A percentile compares a stretch with the other conserved stretches of the same genome.
Evolutionary conservation across 2,797 vertebrate genomes (phyloP).

Genomic region (Pseudochaenichthys georgianus): DNA sequence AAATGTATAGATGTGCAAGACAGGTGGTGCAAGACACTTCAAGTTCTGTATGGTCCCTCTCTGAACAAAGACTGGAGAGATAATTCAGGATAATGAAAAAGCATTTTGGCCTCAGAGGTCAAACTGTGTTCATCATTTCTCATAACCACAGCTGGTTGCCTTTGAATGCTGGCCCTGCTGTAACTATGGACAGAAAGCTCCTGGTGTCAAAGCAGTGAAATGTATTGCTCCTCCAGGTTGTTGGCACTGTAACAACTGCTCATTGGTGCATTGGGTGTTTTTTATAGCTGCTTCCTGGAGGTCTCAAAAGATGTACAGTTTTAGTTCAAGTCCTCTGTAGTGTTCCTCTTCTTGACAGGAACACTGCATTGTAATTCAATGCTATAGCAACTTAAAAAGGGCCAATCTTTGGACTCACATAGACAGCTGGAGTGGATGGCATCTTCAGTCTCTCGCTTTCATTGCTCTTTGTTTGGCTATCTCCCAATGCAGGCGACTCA

Average conservation of each 20-base stretch:
- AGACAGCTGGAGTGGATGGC: slow-evolving; percentile 11
- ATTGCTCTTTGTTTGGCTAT: slow-evolving; percentile 51
- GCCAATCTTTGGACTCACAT: slow-evolving; percentile 28
- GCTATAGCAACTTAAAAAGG: slow-evolving; percentile 32
- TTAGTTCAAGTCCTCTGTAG: slow-evolving; percentile 29
- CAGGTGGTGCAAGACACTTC: slow-evolving; percentile 34
- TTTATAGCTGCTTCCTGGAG: slow-evolving; percentile 65
- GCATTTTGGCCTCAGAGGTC: slow-evolving; percentile 67
- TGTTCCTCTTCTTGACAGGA: slow-evolving; percentile 39
- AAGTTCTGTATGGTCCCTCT: slow-evolving; percentile 42
- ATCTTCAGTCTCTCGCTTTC: slow-evolving; percentile 41
- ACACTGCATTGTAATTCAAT: slow-evolving; percentile 34
- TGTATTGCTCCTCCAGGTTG: slow-evolving; percentile 58
- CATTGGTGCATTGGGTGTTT: slow-evolving; percentile 71
- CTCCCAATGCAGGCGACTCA: slow-evolving; percentile 85
- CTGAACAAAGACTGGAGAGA: slow-evolving; percentile 46
- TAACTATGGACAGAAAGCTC: slow-evolving; percentile 72
- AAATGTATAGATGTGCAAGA: slow-evolving; percentile 34
- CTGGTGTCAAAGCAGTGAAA: slow-evolving; percentile 69
- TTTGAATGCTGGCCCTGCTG: slow-evolving; percentile 67
- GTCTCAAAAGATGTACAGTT: slow-evolving; percentile 54
- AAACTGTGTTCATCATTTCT: slow-evolving; percentile 69
- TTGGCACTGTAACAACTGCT: slow-evolving; percentile 73
- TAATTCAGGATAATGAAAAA: slow-evolving; percentile 68
- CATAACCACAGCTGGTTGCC: slow-evolving; percentile 74